Percentiles rank a stretch among this genome's conserved stretches.
Evolutionary conservation across 2,888 invertebrate genomes (phyloP).

Genomic region (Heliconius hortense): DNA sequence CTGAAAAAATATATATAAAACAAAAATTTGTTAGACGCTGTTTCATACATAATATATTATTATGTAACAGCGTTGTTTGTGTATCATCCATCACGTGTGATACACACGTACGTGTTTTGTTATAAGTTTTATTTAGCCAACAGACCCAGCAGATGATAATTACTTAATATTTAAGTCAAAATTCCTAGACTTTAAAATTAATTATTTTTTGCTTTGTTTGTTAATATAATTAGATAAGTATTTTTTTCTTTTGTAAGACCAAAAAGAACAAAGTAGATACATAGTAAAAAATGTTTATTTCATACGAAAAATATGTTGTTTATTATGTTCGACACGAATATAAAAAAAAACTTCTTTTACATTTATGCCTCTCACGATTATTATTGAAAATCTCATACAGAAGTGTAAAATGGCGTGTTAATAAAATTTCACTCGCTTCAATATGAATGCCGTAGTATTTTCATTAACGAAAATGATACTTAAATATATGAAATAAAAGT

Average conservation of each 20-base stretch:
- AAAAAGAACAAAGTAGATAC: background rate
- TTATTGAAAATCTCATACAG: constrained; percentile 4
- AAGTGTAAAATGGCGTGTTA: constrained; percentile 29
- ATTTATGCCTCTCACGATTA: background rate
- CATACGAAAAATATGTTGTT: background rate
- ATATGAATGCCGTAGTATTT: constrained; percentile 44
- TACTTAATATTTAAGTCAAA: background rate
- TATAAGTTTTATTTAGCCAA: background rate
- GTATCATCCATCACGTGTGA: no score
- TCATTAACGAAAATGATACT: constrained; percentile 52
- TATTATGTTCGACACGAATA: background rate
- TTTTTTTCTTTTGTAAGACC: no score
- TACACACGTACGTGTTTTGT: background rate
- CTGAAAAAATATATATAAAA: no score
- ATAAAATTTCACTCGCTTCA: constrained; percentile 30
- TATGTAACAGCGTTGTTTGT: no score
- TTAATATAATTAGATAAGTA: background rate
- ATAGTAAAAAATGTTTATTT: background rate
- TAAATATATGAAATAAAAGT: constrained; percentile 72
- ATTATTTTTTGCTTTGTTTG: background rate
- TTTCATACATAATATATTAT: no score
- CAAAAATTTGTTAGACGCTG: no score
- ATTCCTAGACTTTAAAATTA: background rate
- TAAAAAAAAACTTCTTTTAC: background rate
- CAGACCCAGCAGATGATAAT: background rate